Evolutionary conservation across 2,113 vertebrate genomes (phyloP).

Genomic region (Myotis lucifugus): DNA sequence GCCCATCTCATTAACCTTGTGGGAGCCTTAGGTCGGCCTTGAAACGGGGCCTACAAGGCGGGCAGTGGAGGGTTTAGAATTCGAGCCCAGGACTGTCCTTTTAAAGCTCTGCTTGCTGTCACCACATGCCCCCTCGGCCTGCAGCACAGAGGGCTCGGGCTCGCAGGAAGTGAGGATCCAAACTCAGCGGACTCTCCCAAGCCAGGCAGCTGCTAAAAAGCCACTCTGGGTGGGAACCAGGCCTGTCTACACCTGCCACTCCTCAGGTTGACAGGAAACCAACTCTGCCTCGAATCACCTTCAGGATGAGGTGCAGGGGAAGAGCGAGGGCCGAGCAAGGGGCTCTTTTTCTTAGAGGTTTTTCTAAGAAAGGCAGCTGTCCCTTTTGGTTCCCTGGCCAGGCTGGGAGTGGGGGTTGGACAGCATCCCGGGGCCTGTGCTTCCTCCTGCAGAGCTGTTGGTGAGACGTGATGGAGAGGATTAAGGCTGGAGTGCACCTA

Average conservation of each 20-base stretch:
- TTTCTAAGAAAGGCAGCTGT: not conserved
- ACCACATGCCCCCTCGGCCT: rapidly evolving
- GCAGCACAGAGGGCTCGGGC: not conserved
- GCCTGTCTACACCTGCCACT: rapidly evolving
- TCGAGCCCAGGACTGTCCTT: not conserved
- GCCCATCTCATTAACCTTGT: rapidly evolving
- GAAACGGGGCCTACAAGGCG: rapidly evolving
- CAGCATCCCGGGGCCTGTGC: rapidly evolving
- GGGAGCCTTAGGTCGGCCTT: not conserved
- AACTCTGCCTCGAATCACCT: rapidly evolving
- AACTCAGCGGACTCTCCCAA: rapidly evolving
- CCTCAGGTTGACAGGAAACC: not conserved
- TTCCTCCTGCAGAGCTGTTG: not conserved
- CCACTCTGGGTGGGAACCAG: rapidly evolving
- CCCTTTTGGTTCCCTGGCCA: too few relatives aligned
- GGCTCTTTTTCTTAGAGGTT: not conserved
- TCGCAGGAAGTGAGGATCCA: not conserved
- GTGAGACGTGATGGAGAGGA: not conserved
- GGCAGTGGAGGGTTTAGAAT: rapidly evolving
- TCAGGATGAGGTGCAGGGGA: not conserved
- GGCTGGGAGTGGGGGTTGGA: not conserved
- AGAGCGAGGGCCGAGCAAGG: not conserved
- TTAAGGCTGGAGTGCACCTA: rapidly evolving
- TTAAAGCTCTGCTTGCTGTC: not conserved
- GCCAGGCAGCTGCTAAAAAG: not conserved